A percentile compares a stretch with the other conserved stretches of the same genome.
Conservation (phyloP, 2,797 vertebrate species). For the Otolemur crassicaudatus region DNA sequence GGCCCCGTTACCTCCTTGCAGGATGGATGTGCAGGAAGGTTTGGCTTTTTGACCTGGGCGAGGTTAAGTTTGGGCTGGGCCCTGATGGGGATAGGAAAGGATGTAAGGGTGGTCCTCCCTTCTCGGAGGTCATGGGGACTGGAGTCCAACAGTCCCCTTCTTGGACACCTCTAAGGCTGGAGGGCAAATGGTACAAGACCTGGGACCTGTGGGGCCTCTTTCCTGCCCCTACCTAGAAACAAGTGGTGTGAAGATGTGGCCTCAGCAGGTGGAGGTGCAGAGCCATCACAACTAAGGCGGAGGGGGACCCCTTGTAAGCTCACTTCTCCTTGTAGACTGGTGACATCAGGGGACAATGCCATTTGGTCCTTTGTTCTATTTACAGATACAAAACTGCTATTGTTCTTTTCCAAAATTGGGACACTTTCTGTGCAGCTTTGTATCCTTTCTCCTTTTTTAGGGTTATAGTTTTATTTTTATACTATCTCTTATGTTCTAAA, state of each 20-base stretch:
- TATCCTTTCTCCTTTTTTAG: neutral
- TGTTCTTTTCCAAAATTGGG: neutral
- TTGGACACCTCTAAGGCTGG: too few relatives aligned
- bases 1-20: neutral
- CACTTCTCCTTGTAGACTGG: neutral
- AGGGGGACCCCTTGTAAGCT: neutral
- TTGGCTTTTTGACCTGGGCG: neutral
- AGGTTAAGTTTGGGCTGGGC: neutral
- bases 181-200: rapidly evolving
- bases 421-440: neutral
- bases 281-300: neutral
- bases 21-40: neutral
- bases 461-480: neutral
- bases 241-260: too few relatives aligned
- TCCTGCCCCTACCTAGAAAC: neutral
- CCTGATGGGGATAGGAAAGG: neutral
- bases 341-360: rapidly evolving
- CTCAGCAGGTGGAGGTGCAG: neutral
- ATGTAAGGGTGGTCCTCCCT: neutral
- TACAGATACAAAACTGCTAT: neutral
- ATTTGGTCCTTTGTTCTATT: neutral
- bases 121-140: neutral
- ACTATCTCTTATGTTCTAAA: neutral
- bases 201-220: neutral
- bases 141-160: neutral